Percentiles rank a stretch among this genome's conserved stretches.
These are phyloP conservation scores for Endomychus coccineus DNA, from an alignment of 2,888 invertebrate species.

Conservation along the genomic window DNA sequence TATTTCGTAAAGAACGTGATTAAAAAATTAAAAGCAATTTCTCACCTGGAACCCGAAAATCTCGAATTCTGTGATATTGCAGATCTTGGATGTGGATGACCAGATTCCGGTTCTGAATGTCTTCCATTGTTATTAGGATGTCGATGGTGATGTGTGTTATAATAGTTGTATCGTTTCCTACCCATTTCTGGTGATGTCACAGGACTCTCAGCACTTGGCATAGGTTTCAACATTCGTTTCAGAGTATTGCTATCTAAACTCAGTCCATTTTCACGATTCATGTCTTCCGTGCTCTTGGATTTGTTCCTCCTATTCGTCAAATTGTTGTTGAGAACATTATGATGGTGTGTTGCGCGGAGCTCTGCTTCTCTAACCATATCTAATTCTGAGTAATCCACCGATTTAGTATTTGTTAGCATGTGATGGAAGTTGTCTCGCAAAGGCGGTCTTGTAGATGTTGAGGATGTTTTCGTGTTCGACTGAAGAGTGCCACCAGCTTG, in stretches of 20 bases:
- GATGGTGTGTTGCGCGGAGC: slow-evolving; percentile 54
- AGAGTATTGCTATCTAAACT: slow-evolving; percentile 75
- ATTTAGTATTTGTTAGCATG: slow-evolving; percentile 48
- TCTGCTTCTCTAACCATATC: slow-evolving; percentile 68
- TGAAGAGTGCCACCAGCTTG: slow-evolving; percentile 72
- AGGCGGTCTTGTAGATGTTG: slow-evolving; percentile 51
- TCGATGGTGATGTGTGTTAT: slow-evolving; percentile 57
- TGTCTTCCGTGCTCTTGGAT: slow-evolving; percentile 88
- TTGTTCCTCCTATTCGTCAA: slow-evolving; percentile 60
- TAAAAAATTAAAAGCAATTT: slow-evolving; percentile 5
- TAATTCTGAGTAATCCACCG: slow-evolving; percentile 60
- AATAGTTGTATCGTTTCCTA: slow-evolving; percentile 66
- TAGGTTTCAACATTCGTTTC: slow-evolving; percentile 89
- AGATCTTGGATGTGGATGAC: slow-evolving; percentile 47
- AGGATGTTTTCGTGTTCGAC: slow-evolving; percentile 47
- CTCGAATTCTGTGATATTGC: slow-evolving; percentile 59
- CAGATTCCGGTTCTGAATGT: slow-evolving; percentile 46
- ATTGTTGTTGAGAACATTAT: slow-evolving; percentile 68
- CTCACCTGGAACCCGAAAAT: slow-evolving; percentile 56
- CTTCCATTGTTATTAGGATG: slow-evolving; percentile 50
- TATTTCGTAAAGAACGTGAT: no score
- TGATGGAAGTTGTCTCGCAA: slow-evolving; percentile 44
- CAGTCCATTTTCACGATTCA: slow-evolving; percentile 49
- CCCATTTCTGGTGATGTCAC: slow-evolving; percentile 89
- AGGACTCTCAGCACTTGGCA: slow-evolving; percentile 84